Conservation (phyloP, 1,140 invertebrate genomes). For the Aphidius ervi region DNA sequence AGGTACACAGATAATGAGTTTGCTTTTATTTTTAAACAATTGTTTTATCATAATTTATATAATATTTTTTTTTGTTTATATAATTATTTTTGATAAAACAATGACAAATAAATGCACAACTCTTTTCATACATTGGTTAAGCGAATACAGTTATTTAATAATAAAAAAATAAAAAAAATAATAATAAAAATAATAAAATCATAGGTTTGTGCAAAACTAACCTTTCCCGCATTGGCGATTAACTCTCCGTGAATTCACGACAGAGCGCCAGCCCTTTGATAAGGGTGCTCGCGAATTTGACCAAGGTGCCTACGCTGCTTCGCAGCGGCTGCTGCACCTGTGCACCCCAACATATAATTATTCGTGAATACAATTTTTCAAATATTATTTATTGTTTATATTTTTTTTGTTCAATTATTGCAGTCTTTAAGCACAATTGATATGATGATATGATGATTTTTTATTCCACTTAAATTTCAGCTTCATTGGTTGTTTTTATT, state of each 20-base stretch:
- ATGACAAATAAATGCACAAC: neutral
- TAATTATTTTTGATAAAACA: neutral
- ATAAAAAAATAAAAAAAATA: conserved; percentile 18
- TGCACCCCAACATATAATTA: conserved; percentile 48
- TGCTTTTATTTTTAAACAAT: no score
- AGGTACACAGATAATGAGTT: no score
- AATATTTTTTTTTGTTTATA: no score
- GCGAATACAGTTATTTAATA: conserved; percentile 12
- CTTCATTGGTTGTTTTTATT: no score
- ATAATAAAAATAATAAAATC: conserved; percentile 29
- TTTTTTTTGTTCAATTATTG: conserved; percentile 5
- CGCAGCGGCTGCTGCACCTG: conserved; percentile 70
- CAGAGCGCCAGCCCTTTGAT: conserved; percentile 84
- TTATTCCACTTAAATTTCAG: no score
- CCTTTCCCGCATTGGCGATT: conserved; percentile 45
- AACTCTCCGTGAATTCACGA: conserved; percentile 56
- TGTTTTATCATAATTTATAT: no score
- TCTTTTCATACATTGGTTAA: conserved; percentile 28
- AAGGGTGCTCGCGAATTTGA: conserved; percentile 86
- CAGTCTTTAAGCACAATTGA: no score
- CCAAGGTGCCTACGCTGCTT: conserved; percentile 74
- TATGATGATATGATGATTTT: no score
- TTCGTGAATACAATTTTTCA: conserved; percentile 28
- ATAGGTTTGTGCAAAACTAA: conserved; percentile 44
- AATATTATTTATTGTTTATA: conserved; percentile 14